A percentile compares a stretch with the other conserved stretches of the same genome.
phyloP scores from a whole-genome alignment of 2,888 invertebrate species.

The Cantharis nigra region DNA sequence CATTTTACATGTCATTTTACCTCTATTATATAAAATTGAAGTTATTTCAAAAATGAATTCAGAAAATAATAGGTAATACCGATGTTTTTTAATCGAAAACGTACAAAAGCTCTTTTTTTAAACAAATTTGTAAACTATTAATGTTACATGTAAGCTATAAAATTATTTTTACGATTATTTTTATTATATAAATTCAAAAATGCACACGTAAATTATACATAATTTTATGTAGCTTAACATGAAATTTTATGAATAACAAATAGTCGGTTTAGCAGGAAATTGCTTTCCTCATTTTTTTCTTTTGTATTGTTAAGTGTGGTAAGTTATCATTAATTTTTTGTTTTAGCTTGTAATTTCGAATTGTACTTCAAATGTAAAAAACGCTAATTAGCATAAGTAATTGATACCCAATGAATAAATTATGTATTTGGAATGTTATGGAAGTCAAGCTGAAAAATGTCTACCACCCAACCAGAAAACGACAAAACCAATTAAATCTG shows the following conservation, averaged over 20 bases:
- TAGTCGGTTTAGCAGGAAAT: background rate
- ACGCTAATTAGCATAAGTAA: background rate
- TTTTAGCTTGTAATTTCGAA: background rate
- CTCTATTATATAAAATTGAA: constrained; percentile 5
- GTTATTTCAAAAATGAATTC: background rate
- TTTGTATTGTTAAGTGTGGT: background rate
- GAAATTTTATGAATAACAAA: background rate
- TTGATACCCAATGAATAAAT: too few species aligned
- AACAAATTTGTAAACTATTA: background rate
- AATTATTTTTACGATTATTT: background rate
- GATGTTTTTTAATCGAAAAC: background rate
- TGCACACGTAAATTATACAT: background rate
- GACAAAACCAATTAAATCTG: background rate
- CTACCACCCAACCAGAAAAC: background rate
- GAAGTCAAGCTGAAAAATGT: too few species aligned
- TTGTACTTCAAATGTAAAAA: background rate
- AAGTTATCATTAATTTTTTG: background rate
- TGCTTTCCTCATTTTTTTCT: background rate
- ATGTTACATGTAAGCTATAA: background rate
- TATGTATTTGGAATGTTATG: too few species aligned
- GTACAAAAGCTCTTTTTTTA: background rate
- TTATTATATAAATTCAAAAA: background rate
- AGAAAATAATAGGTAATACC: background rate
- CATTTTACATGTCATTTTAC: constrained; percentile 14
- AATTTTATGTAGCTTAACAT: background rate